These are phyloP conservation scores for Aphelinus atriplicis DNA, from an alignment of 1,140 invertebrate genomes.

Conservation along the genomic window DNA sequence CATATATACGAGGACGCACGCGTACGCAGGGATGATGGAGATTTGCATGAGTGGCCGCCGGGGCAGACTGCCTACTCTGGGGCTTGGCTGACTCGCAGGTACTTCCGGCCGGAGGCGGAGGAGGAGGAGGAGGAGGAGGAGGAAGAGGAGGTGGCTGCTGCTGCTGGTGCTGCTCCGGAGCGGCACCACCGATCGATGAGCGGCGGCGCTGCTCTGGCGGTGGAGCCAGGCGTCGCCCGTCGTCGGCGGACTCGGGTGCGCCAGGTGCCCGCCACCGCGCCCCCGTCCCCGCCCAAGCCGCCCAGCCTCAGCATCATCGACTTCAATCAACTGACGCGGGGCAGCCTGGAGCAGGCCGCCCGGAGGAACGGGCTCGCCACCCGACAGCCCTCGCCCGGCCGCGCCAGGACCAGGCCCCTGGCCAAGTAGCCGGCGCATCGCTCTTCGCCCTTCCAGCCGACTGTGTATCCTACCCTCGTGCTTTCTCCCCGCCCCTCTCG, in stretches of 20 bases:
- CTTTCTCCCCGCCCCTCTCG: neutral
- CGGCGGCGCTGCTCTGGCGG: constrained; percentile 49
- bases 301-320: constrained; percentile 77
- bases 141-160: neutral
- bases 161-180: constrained; percentile 36
- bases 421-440: neutral
- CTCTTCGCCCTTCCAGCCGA: neutral
- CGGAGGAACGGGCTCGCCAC: constrained; percentile 47
- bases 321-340: constrained; percentile 75
- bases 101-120: constrained; percentile 51
- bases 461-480: neutral
- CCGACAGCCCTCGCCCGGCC: constrained; percentile 21
- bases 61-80: neutral
- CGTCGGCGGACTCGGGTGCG: too few species aligned
- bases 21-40: neutral
- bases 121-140: constrained; percentile 46
- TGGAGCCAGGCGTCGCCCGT: constrained; percentile 47
- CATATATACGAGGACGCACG: neutral
- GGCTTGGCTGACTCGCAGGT: constrained; percentile 44
- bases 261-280: neutral
- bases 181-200: constrained; percentile 59
- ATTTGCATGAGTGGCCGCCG: too few species aligned
- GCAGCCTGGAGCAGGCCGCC: constrained; percentile 66
- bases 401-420: neutral
- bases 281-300: constrained; percentile 48